Percentiles rank a stretch among this genome's conserved stretches.
phyloP scores from a whole-genome alignment of 2,888 invertebrate species.

The Epinotia brunnichana region DNA sequence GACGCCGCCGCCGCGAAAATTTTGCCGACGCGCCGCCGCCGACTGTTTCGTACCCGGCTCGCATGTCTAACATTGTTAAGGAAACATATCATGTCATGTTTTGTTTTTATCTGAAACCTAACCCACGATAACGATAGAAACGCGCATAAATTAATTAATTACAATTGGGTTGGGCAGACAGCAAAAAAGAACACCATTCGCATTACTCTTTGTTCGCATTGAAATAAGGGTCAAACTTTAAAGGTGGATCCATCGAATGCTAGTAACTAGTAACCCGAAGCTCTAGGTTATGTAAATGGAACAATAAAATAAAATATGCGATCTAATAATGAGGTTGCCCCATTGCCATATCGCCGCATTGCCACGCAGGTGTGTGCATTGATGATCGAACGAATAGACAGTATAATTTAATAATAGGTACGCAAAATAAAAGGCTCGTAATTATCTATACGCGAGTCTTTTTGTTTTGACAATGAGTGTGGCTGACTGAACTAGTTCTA shows the following conservation, averaged over 20 bases:
- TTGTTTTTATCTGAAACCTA: neutral
- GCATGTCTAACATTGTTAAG: too few species aligned
- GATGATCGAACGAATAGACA: neutral
- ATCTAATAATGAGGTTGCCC: conserved; percentile 11
- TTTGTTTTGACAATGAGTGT: neutral
- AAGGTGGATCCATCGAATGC: neutral
- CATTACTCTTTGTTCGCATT: neutral
- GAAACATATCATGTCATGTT: neutral
- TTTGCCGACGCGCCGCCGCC: too few species aligned
- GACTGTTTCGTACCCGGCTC: too few species aligned
- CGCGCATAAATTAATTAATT: conserved; percentile 2
- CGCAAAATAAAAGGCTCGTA: neutral
- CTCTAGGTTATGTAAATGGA: conserved; percentile 7
- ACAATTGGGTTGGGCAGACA: neutral
- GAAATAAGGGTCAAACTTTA: neutral
- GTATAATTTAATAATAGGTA: neutral
- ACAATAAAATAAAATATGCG: conserved; percentile 11
- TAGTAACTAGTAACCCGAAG: conserved; percentile 18
- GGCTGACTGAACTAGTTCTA: neutral
- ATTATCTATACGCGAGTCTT: neutral
- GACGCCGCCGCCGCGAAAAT: too few species aligned
- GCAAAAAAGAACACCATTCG: neutral
- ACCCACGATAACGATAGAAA: neutral
- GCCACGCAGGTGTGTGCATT: neutral
- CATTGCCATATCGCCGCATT: conserved; percentile 9